A percentile compares a stretch with the other conserved stretches of the same genome.
These are phyloP conservation scores for Rhaphigaster nebulosa DNA, from an alignment of 2,888 invertebrate genomes.

Conservation along the genomic window DNA sequence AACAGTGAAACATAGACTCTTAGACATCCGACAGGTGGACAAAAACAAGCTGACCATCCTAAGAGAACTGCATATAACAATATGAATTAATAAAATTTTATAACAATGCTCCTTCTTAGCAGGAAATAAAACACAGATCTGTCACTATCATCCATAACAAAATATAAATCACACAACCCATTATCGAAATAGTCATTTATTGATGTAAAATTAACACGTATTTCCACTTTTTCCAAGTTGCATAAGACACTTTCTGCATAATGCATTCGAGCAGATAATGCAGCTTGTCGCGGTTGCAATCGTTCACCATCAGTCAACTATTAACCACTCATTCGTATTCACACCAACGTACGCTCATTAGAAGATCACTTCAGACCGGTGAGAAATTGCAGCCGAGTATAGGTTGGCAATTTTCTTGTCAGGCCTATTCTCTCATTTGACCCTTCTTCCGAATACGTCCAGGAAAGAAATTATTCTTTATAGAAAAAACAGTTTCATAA, in stretches of 20 bases:
- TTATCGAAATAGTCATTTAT: neutral
- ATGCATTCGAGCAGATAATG: neutral
- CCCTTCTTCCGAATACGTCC: neutral
- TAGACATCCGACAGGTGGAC: no score
- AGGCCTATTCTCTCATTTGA: neutral
- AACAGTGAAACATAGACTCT: no score
- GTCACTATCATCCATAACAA: neutral
- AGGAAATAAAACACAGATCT: neutral
- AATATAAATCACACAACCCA: neutral
- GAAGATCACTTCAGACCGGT: neutral
- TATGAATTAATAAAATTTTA: no score
- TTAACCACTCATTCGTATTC: slow-evolving; percentile 22
- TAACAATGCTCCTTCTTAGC: no score
- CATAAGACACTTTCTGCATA: neutral
- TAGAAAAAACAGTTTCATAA: neutral
- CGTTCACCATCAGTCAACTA: neutral
- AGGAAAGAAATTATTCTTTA: neutral
- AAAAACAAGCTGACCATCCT: no score
- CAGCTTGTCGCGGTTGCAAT: neutral
- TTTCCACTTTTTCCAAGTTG: neutral
- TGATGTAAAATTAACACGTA: neutral
- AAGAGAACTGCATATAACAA: no score
- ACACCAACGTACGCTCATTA: slow-evolving; percentile 28
- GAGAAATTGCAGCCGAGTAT: neutral
- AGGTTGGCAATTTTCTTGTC: neutral